These are phyloP conservation scores for Dinomys branickii DNA, from an alignment of 2,113 vertebrate genomes.

Conservation along the genomic window DNA sequence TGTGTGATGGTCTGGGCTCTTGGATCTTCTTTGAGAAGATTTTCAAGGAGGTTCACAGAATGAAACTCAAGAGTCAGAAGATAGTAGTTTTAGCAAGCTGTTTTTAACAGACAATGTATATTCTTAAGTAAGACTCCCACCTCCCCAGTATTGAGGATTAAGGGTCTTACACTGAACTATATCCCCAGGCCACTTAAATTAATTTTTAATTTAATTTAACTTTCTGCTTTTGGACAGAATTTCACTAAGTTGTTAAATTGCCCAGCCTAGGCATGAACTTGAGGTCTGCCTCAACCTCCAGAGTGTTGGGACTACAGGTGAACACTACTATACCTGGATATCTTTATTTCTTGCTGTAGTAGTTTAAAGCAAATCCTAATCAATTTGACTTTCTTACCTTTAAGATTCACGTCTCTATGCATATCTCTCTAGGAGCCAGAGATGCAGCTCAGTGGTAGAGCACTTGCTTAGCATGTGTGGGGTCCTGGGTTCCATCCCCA, in stretches of 20 bases:
- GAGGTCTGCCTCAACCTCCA: not conserved
- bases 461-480: not conserved
- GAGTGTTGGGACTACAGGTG: not conserved
- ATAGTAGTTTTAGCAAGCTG: not conserved
- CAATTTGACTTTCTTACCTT: not conserved
- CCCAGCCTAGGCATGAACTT: not conserved
- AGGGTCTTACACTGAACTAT: not conserved
- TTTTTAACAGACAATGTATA: not conserved
- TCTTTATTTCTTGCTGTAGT: not conserved
- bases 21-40: not conserved
- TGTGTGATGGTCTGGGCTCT: not conserved
- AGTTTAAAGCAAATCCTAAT: not conserved
- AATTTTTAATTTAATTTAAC: not conserved
- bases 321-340: not conserved
- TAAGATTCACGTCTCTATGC: not conserved
- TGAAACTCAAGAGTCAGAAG: not conserved
- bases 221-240: not conserved
- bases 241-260: not conserved
- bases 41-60: not conserved
- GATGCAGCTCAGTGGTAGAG: not conserved
- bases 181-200: not conserved
- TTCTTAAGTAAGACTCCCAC: not conserved
- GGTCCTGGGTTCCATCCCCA: not conserved
- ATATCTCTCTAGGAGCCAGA: not conserved
- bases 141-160: not conserved